Percentiles rank a stretch among this genome's conserved stretches.
phyloP scores from a whole-genome alignment of 2,113 vertebrate genomes.

The Meleagris gallopavo region DNA sequence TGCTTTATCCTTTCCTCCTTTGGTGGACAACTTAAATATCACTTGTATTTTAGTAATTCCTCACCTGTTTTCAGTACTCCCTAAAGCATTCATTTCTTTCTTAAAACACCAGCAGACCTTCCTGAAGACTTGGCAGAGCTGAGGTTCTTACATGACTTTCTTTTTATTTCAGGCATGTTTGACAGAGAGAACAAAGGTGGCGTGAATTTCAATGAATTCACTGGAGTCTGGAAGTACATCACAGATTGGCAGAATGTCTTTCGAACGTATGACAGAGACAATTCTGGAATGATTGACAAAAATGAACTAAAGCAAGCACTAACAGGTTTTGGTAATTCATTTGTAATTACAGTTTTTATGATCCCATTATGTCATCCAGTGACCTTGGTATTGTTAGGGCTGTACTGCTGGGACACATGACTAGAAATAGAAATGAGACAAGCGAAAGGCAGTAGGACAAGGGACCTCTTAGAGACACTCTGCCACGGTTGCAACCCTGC shows the following conservation, averaged over 20 bases:
- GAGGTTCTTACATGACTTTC: neutral
- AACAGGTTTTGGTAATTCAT: conserved; percentile 94
- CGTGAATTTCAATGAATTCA: conserved; percentile 97
- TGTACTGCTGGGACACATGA: neutral
- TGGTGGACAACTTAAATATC: neutral
- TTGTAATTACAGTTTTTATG: conserved; percentile 53
- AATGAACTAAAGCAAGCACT: conserved; percentile 96
- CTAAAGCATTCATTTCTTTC: neutral
- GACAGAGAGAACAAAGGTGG: conserved; percentile 97
- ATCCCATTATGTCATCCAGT: neutral
- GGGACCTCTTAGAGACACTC: neutral
- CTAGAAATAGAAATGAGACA: neutral
- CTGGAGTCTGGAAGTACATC: conserved; percentile 98
- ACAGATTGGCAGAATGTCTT: conserved; percentile 99
- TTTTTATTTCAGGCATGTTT: conserved; percentile 90
- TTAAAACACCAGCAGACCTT: neutral
- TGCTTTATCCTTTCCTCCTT: neutral
- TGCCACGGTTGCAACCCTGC: neutral
- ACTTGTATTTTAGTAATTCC: neutral
- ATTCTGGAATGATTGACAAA: conserved; percentile 97
- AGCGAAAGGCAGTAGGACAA: neutral
- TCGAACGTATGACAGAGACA: conserved; percentile 95
- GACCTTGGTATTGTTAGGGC: neutral
- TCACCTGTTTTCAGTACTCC: neutral
- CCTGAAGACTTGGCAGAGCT: neutral